Evolutionary conservation across 2,888 invertebrate species (phyloP), one percentile per base, ranked within the genome.

Genomic region (Trachelus tabidus): DNA sequence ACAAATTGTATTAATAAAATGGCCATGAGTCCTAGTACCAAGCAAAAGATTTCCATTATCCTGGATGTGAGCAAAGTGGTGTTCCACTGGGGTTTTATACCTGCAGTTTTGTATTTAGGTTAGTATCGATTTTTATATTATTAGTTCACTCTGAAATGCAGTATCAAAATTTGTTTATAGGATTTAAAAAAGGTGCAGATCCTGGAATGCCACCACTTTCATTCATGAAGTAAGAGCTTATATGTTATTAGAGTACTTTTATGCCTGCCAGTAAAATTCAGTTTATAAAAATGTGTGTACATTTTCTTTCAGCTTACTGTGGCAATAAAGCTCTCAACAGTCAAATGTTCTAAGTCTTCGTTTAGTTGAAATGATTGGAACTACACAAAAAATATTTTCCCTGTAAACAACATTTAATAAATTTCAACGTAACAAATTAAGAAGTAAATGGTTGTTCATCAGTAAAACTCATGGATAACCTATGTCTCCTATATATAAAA

Each of bases 21-120:
- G 90, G 84, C 82, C 76, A 81, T 93, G 75, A 92, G 93, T 79
- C 92, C 93, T 68, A 93, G 93, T 81, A 94, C 93, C 1, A 95
- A 95, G 89, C 94, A 94, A 85, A 93, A 95, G 84, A 89, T 95
- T 74, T 92, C 93, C 68, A 90, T 93, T 37, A 94, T 95, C 11
- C 91, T 95, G 73, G 93, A 93, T 73, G 82, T 94, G 0, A 92
- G 93, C 12, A 95, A 94, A 90, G 93, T 93, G 1, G 92, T 93
- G 77, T 95, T 95, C 83, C 95, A 95, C 85, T 95, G 94, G 93
- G 95, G 95, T 73, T 95, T 95, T 83, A 94, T 95, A 79, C 95
- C 95, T 0, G 92, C 94, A 69, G 94, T 95, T 35, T 88, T 95
- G 30, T 95, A 94, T 91, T 90, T 95, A 90, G 95, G 95, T 94